Evolutionary conservation across 2,888 invertebrate genomes (phyloP).

Genomic region (Coronaproctus castanopsis): DNA sequence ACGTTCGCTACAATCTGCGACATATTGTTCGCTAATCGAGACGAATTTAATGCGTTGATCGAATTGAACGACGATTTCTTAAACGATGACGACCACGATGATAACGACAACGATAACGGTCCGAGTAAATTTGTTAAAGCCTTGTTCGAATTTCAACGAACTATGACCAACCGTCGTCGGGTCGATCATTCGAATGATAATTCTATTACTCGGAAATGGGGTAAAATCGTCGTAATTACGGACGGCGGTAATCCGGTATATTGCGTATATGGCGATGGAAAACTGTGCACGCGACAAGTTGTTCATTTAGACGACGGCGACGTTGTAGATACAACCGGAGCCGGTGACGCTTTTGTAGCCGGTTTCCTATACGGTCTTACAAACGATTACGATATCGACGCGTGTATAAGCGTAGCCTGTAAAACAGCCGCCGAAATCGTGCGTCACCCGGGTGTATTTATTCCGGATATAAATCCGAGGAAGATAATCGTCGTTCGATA

Average conservation of each 20-base stretch:
- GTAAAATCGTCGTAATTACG: background rate
- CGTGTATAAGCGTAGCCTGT: background rate
- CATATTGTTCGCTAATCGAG: background rate
- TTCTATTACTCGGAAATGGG: background rate
- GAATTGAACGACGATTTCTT: no score
- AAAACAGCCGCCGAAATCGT: no score
- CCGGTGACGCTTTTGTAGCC: background rate
- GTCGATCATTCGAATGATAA: no score
- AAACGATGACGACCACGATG: no score
- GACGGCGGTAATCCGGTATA: background rate
- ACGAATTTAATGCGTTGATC: background rate
- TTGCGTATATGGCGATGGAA: background rate
- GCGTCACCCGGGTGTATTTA: no score
- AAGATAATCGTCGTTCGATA: no score
- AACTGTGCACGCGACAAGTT: background rate
- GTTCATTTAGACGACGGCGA: background rate
- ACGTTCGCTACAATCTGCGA: background rate
- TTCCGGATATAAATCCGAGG: no score
- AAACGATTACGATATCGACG: background rate
- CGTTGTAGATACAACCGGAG: background rate
- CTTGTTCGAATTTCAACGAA: no score
- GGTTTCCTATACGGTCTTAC: background rate
- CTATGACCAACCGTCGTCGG: no score
- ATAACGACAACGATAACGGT: no score
- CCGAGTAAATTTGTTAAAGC: no score